These are phyloP conservation scores for human DNA, from an alignment of 2,113 vertebrate genomes.

Conservation along the genomic window DNA sequence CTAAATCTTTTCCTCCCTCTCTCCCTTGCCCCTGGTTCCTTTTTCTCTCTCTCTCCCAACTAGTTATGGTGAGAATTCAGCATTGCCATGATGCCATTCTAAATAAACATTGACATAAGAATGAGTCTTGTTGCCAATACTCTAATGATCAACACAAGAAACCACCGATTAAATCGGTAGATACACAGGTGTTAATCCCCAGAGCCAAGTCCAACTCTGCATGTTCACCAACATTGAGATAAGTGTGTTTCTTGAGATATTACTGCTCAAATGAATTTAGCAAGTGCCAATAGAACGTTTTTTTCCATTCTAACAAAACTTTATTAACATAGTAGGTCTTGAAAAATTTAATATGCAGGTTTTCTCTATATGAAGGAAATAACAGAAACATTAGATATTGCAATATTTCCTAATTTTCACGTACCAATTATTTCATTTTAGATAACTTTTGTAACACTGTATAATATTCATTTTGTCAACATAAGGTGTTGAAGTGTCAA, in stretches of 20 bases:
- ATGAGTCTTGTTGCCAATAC: too few species aligned
- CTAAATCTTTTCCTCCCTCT: not conserved
- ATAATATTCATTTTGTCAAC: not conserved
- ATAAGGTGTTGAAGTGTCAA: not conserved
- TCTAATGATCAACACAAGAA: not conserved
- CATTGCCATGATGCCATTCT: not conserved
- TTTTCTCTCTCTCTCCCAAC: too few species aligned
- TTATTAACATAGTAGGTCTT: not conserved
- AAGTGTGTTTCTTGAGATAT: not conserved
- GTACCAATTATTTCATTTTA: not conserved
- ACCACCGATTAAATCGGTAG: not conserved
- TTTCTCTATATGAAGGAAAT: not conserved
- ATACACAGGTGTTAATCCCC: not conserved
- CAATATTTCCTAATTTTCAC: not conserved
- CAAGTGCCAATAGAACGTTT: not conserved
- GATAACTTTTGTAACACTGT: not conserved
- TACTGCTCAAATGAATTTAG: not conserved
- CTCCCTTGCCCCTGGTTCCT: not conserved
- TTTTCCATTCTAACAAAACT: not conserved
- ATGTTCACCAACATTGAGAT: not conserved
- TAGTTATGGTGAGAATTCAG: not conserved
- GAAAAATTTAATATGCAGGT: not conserved
- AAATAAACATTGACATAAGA: not conserved
- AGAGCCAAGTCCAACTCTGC: not conserved
- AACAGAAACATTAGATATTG: not conserved